phyloP scores from a whole-genome alignment of 1,140 invertebrate species.

The Leptinotarsa lineolata region DNA sequence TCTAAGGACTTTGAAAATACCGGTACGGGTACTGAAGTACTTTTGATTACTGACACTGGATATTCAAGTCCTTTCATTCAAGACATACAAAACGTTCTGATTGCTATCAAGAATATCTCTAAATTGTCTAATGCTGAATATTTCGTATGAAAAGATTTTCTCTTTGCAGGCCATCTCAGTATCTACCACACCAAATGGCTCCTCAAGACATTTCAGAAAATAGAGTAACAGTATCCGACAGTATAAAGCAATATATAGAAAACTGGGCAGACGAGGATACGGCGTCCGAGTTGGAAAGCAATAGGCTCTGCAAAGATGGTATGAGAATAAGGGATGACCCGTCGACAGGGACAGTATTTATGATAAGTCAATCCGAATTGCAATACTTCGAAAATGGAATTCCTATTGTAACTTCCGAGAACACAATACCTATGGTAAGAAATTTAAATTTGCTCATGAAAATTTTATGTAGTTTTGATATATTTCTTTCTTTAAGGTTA shows the following conservation, averaged over 20 bases:
- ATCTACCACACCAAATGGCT: slow-evolving; percentile 28
- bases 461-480: background rate
- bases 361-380: slow-evolving; percentile 44
- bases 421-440: slow-evolving; percentile 32
- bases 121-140: background rate
- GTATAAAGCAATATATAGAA: slow-evolving; percentile 49
- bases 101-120: background rate
- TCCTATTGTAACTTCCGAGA: slow-evolving; percentile 42
- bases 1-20: no score
- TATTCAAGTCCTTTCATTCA: no score
- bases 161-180: slow-evolving; percentile 28
- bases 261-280: slow-evolving; percentile 50
- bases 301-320: slow-evolving; percentile 34
- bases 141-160: background rate
- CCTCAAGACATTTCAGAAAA: slow-evolving; percentile 40
- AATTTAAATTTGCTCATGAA: background rate
- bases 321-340: slow-evolving; percentile 38
- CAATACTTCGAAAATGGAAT: slow-evolving; percentile 44
- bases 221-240: slow-evolving; percentile 35
- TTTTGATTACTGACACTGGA: no score
- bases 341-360: slow-evolving; percentile 41
- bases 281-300: slow-evolving; percentile 31
- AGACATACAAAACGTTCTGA: no score
- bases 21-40: no score
- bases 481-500: slow-evolving; percentile 24